Percentiles rank a stretch among this genome's conserved stretches.
These are phyloP conservation scores for Sclerodermus sp. DNA, from an alignment of 2,888 invertebrate genomes.

Conservation along the genomic window DNA sequence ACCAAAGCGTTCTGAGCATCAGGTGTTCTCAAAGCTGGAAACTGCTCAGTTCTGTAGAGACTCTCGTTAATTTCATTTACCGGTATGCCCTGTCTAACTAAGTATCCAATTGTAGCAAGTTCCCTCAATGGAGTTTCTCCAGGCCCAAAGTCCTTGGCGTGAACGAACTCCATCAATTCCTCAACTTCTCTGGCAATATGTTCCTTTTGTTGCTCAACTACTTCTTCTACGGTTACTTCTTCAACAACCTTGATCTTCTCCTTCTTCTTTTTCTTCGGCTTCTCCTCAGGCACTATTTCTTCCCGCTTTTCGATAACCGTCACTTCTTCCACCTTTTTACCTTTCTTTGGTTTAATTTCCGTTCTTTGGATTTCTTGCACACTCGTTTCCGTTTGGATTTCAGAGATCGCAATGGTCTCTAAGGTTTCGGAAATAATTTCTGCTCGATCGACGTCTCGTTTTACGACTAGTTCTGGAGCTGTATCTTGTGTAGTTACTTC, in stretches of 20 bases:
- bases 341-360: conserved; percentile 45
- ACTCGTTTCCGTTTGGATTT: conserved; percentile 63
- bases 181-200: conserved; percentile 73
- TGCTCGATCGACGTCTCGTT: conserved; percentile 41
- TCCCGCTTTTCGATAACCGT: conserved; percentile 18
- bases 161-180: conserved; percentile 72
- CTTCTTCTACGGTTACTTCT: conserved; percentile 61
- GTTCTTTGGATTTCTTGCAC: conserved; percentile 56
- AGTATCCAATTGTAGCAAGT: conserved; percentile 79
- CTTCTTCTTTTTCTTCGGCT: conserved; percentile 41
- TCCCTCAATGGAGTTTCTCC: conserved; percentile 79
- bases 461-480: conserved; percentile 39
- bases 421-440: conserved; percentile 43
- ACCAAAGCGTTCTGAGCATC: conserved; percentile 84
- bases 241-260: conserved; percentile 58
- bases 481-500: conserved; percentile 47
- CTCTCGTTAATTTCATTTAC: conserved; percentile 74
- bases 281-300: conserved; percentile 30
- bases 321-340: conserved; percentile 38
- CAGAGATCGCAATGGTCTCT: conserved; percentile 64
- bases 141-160: conserved; percentile 78
- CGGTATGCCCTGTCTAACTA: conserved; percentile 75
- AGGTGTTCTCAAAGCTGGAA: conserved; percentile 77
- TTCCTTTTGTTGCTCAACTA: conserved; percentile 63
- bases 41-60: conserved; percentile 76